Evolutionary conservation across 2,888 invertebrate species (phyloP), one percentile per base, ranked within the genome.

Genomic region (Thelaira solivaga): DNA sequence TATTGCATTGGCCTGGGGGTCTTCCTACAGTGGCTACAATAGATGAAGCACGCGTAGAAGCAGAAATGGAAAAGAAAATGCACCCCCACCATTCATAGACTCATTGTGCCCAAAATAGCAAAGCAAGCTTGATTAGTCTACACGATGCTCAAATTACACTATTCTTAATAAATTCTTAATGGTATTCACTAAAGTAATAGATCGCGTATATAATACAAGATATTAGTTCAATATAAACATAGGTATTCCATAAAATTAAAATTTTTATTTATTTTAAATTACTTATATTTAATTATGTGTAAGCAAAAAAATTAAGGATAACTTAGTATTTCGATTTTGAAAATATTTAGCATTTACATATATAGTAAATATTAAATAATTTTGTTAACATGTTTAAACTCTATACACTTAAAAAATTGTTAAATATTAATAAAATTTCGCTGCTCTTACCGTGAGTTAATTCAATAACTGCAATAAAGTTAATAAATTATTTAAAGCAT

Each of bases 21-120:
- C 88, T 94, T 1, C 95, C 95, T n/a, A 92, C 93, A 0, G 92
- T 94, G 1, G 91, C 93, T 0, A 91, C 91, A n/a, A 91, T 94
- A 24, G 94, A 94, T 83, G 91, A 92, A 75, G 93, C 92, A 0
- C 91, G 93, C 1, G 87, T 91, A 24, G 91, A 92, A 55, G 90
- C 90, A 2, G 92, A 93, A 84, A 93, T 93, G 84, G 91, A 91
- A 83, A 91, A 91, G 83, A 92, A 91, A 85, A 91, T 93, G 81
- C 93, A 93, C 83, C 92, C 93, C 22, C 91, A 91, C 43, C 86
- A 91, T 34, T 89, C 89, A 80, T 88, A 87, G 83, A 81, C 65
- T 53, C 7, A 24, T n/a, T n/a, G n/a, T n/a, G n/a, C n/a, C n/a
- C n/a, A n/a, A n/a, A 89, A 24, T 24, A 0, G 0, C 13, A 7